Base-by-base conservation (phyloP, 2,797 vertebrate species). In the Tokudaia tokunoshimensis region DNA sequence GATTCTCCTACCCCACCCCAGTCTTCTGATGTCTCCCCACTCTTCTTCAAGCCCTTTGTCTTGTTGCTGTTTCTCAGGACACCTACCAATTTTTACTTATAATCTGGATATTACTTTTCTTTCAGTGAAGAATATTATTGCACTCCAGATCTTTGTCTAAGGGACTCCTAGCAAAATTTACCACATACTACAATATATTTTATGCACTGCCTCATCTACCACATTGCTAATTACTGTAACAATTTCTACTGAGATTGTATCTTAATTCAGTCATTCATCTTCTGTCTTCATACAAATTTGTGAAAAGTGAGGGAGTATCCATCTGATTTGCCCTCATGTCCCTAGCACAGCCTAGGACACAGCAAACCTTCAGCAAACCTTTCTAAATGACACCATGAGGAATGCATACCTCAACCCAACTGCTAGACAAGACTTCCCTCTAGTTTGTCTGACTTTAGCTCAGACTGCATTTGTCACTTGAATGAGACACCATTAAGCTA, bases 1-100 rank as follows among this genome's bases (percentile, higher is more conserved):
- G 59, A 6, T 1, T 0, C 17, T 76, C 13, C 22, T 10, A 0
- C 0, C 4, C 29, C 1, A 0, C 4, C 11, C 19, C 0, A 13
- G 19, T 57, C 8, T 29, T 72, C n/a, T 3, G 26, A 15, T 19
- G 67, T 79, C 19, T 15, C 2, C 0, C 17, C 10, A n/a, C 15
- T 47, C 24, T 26, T 24, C 70, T 70, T 44, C 44, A 11, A 50
- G 20, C 57, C 41, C 31, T 61, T 67, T 26, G 20, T 50, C 26
- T 52, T 72, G 26, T 41, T 26, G 0, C 44, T 31, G 9, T 55
- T 11, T 5, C 2, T 63, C 37, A 41, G 22, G 85, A 92, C 5
- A 14, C 8, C 31, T 37, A 55, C 20, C 52, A 7, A 2, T 41
- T 22, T 92, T 83, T 85, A 8, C n/a, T 61, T 37, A 55, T 10